Conservation (phyloP, 1,140 invertebrate genomes). For the Octopus bimaculoides region DNA sequence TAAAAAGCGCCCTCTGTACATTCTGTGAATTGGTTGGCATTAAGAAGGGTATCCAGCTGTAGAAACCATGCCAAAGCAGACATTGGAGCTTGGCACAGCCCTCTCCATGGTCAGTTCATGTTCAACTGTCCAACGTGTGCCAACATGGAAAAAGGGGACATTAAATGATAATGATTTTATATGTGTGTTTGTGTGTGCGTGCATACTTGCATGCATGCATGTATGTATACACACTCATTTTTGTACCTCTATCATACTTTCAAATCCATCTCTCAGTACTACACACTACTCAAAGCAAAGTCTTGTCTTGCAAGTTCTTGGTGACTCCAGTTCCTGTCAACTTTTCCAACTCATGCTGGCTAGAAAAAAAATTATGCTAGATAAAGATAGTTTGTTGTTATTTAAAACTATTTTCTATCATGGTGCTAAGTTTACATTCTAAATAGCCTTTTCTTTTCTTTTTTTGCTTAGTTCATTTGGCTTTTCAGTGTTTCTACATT, state of each 20-base stretch:
- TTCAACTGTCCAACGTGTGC: too few relatives aligned
- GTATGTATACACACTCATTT: background rate
- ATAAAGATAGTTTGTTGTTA: background rate
- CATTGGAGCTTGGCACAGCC: too few relatives aligned
- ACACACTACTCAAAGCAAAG: background rate
- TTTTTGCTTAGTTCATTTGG: conserved; percentile 42
- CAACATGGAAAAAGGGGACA: too few relatives aligned
- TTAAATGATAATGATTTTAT: too few relatives aligned
- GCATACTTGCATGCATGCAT: background rate
- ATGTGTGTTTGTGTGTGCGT: background rate
- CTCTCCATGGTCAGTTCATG: too few relatives aligned
- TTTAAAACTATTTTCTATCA: background rate
- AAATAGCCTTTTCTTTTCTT: background rate
- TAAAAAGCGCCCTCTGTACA: too few relatives aligned
- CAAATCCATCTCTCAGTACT: background rate
- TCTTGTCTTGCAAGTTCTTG: conserved; percentile 5
- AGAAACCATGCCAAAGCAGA: too few relatives aligned
- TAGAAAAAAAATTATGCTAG: background rate
- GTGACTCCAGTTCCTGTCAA: background rate
- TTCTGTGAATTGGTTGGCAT: too few relatives aligned
- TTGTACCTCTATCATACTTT: background rate
- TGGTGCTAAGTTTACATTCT: background rate
- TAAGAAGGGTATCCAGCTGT: too few relatives aligned
- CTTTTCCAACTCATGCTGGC: background rate
- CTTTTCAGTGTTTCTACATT: conserved; percentile 45